Percentiles rank a stretch among this genome's conserved stretches.
Conservation (phyloP, 2,113 vertebrate genomes). For the Abramis brama region DNA sequence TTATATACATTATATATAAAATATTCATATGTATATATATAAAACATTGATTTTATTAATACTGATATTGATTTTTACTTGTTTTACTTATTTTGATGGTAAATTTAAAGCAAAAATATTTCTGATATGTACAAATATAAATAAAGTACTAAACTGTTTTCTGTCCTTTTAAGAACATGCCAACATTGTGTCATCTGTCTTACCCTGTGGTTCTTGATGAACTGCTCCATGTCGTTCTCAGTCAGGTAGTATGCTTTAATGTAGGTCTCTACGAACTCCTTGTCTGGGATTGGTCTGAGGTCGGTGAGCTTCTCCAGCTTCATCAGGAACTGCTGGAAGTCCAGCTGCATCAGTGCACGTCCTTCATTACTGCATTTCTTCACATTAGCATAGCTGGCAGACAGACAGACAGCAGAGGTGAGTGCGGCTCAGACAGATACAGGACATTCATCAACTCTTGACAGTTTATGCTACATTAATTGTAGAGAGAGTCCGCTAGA, state of each 20-base stretch:
- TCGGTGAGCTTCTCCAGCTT: conserved; percentile 98
- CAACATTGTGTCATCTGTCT: conserved; percentile 53
- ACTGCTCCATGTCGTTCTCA: conserved; percentile 98
- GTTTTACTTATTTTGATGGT: no score
- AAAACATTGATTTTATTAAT: no score
- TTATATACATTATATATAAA: no score
- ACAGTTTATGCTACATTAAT: conserved; percentile 1
- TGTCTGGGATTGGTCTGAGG: conserved; percentile 96
- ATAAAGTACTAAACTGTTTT: no score
- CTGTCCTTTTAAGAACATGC: neutral
- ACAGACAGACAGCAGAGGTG: conserved; percentile 36
- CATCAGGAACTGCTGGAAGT: conserved; percentile 98
- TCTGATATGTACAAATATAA: no score
- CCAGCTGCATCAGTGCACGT: conserved; percentile 97
- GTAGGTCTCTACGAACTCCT: conserved; percentile 98
- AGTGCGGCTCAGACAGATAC: conserved; percentile 13
- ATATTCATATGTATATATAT: no score
- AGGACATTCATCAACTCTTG: conserved; percentile 28
- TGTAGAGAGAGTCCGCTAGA: neutral
- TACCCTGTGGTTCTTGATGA: conserved; percentile 98
- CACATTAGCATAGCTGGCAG: conserved; percentile 90
- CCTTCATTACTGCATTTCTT: conserved; percentile 99
- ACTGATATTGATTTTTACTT: no score
- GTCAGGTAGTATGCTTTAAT: conserved; percentile 99
- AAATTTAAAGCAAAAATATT: neutral